Conservation (phyloP, 2,888 invertebrate species). For the Acanthoscelides obtectus region DNA sequence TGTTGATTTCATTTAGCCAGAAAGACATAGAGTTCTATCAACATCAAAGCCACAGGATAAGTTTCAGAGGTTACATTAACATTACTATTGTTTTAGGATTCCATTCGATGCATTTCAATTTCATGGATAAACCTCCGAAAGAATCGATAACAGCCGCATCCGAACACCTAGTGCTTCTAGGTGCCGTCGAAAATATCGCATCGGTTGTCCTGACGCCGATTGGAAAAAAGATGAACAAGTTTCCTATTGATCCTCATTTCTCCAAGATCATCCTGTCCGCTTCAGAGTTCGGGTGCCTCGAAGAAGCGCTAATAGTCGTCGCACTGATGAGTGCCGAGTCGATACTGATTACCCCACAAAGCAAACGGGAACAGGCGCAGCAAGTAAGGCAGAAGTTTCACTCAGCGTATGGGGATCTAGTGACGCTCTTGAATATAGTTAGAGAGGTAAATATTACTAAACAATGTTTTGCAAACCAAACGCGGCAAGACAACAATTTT, state of each 20-base stretch:
- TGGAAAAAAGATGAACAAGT: slow-evolving; percentile 82
- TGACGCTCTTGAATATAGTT: slow-evolving; percentile 86
- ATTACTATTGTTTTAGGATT: too few species aligned
- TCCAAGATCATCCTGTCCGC: slow-evolving; percentile 55
- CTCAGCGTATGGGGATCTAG: slow-evolving; percentile 85
- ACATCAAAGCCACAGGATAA: too few species aligned
- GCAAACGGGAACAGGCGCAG: slow-evolving; percentile 72
- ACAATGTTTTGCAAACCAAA: neutral
- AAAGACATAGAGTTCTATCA: too few species aligned
- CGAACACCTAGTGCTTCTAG: slow-evolving; percentile 60
- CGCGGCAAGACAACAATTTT: too few species aligned
- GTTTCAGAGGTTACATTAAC: too few species aligned
- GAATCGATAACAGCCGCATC: slow-evolving; percentile 65
- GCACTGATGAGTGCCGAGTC: slow-evolving; percentile 86
- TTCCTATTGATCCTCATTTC: slow-evolving; percentile 83
- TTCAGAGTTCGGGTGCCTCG: slow-evolving; percentile 69
- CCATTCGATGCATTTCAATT: slow-evolving; percentile 78
- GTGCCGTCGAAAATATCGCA: slow-evolving; percentile 60
- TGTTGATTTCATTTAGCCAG: too few species aligned
- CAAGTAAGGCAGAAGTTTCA: slow-evolving; percentile 73
- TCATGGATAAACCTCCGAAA: slow-evolving; percentile 81
- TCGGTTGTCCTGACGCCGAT: slow-evolving; percentile 66
- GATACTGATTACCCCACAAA: slow-evolving; percentile 68
- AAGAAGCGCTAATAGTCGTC: slow-evolving; percentile 80
- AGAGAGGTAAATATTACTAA: slow-evolving; percentile 53